Conservation (phyloP, 2,888 invertebrate genomes). For the Unio delphinus region DNA sequence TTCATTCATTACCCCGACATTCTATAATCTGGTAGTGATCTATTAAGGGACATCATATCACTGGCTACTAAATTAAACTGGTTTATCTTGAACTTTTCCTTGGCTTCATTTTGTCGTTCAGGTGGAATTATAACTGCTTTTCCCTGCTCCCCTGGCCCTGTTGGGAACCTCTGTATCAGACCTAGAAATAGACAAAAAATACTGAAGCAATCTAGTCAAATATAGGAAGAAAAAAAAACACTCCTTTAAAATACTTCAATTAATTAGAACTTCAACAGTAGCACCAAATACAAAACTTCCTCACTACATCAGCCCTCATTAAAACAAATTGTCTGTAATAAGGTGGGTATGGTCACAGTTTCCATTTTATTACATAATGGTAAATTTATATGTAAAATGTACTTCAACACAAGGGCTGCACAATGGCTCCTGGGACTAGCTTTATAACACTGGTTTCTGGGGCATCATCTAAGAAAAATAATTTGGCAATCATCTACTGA, state of each 20-base stretch:
- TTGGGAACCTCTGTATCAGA: slow-evolving; percentile 63
- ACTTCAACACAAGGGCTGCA: too few relatives aligned
- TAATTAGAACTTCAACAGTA: background rate
- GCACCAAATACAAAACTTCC: too few relatives aligned
- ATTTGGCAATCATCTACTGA: too few relatives aligned
- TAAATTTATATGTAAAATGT: too few relatives aligned
- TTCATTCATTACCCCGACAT: slow-evolving; percentile 81
- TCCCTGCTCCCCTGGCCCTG: slow-evolving; percentile 92
- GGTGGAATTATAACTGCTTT: slow-evolving; percentile 89
- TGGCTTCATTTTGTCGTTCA: slow-evolving; percentile 88
- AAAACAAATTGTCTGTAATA: too few relatives aligned
- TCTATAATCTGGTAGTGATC: slow-evolving; percentile 93
- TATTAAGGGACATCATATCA: slow-evolving; percentile 96
- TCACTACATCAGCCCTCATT: too few relatives aligned
- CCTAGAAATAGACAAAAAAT: slow-evolving; percentile 34
- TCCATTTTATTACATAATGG: too few relatives aligned
- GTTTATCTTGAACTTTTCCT: slow-evolving; percentile 97
- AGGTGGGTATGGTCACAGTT: too few relatives aligned
- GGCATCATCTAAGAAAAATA: too few relatives aligned
- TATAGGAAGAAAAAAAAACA: slow-evolving; percentile 3
- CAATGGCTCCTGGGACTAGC: too few relatives aligned
- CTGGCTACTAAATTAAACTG: slow-evolving; percentile 98
- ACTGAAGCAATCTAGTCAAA: slow-evolving; percentile 7
- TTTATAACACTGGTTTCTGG: too few relatives aligned
- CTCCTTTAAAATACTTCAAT: background rate